Evolutionary conservation across 2,888 invertebrate species (phyloP).

Genomic region (Thalpophila matura): DNA sequence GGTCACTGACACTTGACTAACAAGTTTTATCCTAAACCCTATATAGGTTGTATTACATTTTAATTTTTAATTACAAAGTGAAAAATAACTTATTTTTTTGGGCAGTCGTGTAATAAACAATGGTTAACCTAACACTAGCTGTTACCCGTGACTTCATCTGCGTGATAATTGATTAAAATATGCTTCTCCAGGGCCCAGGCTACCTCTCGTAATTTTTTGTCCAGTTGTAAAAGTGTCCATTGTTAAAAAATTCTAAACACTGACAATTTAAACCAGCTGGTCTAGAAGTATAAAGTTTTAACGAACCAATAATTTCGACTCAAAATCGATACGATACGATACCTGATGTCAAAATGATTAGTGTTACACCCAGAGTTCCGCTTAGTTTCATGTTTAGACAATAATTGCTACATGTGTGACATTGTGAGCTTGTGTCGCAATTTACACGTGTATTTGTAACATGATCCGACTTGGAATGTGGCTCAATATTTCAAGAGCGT

Average conservation of each 20-base stretch:
- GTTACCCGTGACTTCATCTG: too few species aligned
- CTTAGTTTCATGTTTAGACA: background rate
- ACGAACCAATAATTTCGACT: background rate
- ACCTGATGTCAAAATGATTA: background rate
- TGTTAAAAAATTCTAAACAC: too few species aligned
- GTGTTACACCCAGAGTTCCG: background rate
- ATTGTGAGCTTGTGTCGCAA: background rate
- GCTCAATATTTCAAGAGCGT: background rate
- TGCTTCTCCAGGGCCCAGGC: too few species aligned
- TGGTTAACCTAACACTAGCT: too few species aligned
- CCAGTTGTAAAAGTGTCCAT: too few species aligned
- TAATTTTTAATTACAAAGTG: too few species aligned
- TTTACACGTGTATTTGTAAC: conserved; percentile 12
- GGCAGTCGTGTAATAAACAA: too few species aligned
- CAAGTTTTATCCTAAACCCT: background rate
- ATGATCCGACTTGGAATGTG: background rate
- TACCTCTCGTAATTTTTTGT: too few species aligned
- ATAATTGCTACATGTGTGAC: background rate
- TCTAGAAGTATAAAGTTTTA: too few species aligned
- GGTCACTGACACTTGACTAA: conserved; percentile 4
- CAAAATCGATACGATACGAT: background rate
- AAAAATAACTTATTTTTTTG: too few species aligned
- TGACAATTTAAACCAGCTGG: too few species aligned
- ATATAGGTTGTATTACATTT: background rate
- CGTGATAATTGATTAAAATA: too few species aligned